A percentile compares a stretch with the other conserved stretches of the same genome.
Conservation (phyloP, 2,888 invertebrate species). For the Thecophora atra region DNA sequence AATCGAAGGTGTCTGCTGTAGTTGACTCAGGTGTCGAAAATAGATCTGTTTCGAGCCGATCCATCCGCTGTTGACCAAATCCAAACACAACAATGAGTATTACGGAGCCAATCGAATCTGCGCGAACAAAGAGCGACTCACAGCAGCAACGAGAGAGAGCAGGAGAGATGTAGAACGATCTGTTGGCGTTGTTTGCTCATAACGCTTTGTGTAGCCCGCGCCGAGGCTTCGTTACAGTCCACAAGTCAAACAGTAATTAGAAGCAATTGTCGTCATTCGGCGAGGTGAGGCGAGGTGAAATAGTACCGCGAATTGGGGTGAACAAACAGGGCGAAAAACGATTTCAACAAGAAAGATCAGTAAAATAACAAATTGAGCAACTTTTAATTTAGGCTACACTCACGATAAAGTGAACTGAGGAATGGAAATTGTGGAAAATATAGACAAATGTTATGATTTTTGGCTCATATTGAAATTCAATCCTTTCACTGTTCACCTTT, state of each 20-base stretch:
- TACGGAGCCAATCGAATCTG: constrained; percentile 30
- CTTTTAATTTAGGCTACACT: no score
- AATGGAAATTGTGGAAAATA: no score
- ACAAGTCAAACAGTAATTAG: constrained; percentile 27
- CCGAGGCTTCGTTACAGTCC: neutral
- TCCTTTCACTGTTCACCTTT: no score
- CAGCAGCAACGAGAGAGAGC: no score
- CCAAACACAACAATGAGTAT: constrained; percentile 15
- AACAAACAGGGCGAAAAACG: constrained; percentile 7
- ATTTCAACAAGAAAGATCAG: no score
- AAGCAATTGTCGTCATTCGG: constrained; percentile 27
- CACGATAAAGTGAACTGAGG: no score
- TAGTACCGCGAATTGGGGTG: neutral
- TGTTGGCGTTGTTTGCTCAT: neutral
- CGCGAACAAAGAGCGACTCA: constrained; percentile 27
- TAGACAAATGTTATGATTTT: no score
- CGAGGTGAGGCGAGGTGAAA: neutral
- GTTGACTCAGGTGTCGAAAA: constrained; percentile 33
- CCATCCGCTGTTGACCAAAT: constrained; percentile 33
- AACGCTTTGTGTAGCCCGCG: neutral
- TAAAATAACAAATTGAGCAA: no score
- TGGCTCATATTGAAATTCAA: no score
- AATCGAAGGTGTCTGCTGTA: neutral
- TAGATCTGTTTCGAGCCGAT: constrained; percentile 21
- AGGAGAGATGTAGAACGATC: no score